Conservation (phyloP, 2,797 vertebrate genomes). For the Sebastes steindachneri region DNA sequence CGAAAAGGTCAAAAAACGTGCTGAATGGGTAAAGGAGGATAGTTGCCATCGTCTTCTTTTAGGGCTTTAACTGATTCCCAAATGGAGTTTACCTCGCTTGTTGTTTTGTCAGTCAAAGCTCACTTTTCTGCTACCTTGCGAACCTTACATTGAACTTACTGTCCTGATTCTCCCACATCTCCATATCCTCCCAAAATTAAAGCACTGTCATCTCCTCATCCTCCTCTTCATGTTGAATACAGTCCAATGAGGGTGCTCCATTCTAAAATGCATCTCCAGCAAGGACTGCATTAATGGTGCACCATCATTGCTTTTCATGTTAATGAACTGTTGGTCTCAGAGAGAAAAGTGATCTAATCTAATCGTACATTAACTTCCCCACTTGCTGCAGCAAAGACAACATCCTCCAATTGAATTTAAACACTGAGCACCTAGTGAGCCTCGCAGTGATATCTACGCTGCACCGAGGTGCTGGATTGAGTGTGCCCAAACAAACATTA, state of each 20-base stretch:
- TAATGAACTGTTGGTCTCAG: background rate
- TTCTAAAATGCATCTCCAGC: background rate
- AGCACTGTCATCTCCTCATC: background rate
- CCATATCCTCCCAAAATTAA: background rate
- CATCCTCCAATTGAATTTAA: slow-evolving; percentile 4
- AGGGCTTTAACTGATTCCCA: background rate
- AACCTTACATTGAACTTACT: background rate
- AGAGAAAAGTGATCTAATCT: background rate
- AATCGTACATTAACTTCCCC: slow-evolving; percentile 10
- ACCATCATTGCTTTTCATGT: background rate
- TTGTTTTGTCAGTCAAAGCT: background rate
- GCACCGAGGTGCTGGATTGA: background rate
- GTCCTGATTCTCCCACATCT: background rate
- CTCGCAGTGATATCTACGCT: background rate
- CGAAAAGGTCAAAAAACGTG: background rate
- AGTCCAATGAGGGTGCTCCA: background rate
- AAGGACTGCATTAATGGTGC: background rate
- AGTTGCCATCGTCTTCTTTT: background rate
- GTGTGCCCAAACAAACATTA: slow-evolving; percentile 40
- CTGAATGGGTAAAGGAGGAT: background rate
- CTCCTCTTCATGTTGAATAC: background rate
- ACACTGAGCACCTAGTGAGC: slow-evolving; percentile 7
- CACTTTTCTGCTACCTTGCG: background rate
- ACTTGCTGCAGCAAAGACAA: slow-evolving; percentile 1
- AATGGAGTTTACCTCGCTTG: background rate